Evolutionary conservation across 2,797 vertebrate genomes (phyloP), one percentile per base, ranked within the genome.

Genomic region (Chaenodraco wilsoni): DNA sequence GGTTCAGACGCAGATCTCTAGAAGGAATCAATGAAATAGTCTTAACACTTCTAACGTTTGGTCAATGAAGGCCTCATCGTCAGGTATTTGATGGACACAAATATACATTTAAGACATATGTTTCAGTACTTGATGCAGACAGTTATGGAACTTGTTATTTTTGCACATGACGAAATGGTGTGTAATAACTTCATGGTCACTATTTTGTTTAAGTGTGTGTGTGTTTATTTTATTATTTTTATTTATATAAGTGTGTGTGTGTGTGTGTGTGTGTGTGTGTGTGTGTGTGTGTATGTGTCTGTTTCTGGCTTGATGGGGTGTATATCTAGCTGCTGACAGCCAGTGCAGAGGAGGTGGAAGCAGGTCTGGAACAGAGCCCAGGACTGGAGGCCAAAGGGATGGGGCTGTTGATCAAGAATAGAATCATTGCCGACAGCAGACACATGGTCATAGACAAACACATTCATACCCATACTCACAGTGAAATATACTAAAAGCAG

Each of bases 251-350:
- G 16, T 74, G 67, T 27, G n/a, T 59, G 16, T 74, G 67, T 27
- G n/a, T 59, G 16, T 74, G 67, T 27, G n/a, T 59, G 16, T 74
- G 67, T 27, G n/a, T 59, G 16, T 74, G 67, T 27, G n/a, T 59
- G 16, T 74, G 67, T 27, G 16, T 74, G 45, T 27, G 16, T 74
- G 45, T 61, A 31, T 54, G 46, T 31, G 55, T 71, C 68, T 89
- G 76, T 82, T 74, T 85, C 78, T 76, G 74, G 59, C 23, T 83
- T 40, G 40, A 59, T 33, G 45, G 67, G 37, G 64, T 76, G 77
- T 93, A 93, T 93, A 93, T 93, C 91, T 94, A 93, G 89, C 85
- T 11, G 73, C 63, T 91, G 83, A 89, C 90, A 93, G 90, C 83
- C 79, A 92, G 84, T 86, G 83, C 78, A 91, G 89, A 84, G 86